phyloP scores from a whole-genome alignment of 2,113 vertebrate genomes.

The Syngnathoides biaculeatus region DNA sequence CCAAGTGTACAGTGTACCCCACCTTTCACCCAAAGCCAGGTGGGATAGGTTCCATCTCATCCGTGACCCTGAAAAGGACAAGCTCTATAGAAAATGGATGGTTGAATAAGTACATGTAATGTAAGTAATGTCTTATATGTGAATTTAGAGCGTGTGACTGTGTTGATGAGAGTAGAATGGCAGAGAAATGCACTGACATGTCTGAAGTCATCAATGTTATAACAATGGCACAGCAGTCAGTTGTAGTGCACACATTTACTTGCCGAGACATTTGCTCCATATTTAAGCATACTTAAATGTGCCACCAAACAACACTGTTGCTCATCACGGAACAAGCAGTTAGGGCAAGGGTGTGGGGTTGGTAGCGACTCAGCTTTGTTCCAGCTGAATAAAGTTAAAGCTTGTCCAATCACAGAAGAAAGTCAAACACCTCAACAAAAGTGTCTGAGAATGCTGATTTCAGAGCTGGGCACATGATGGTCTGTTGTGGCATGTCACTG shows the following conservation, averaged over 20 bases:
- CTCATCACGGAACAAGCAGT: conserved; percentile 64
- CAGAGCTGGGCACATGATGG: conserved; percentile 10
- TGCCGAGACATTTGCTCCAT: conserved; percentile 35
- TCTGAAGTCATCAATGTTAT: neutral
- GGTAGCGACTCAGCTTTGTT: conserved; percentile 54
- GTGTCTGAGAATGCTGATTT: conserved; percentile 9
- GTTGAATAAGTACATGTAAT: no score
- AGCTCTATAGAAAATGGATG: neutral
- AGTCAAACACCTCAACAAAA: conserved; percentile 48
- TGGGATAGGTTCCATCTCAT: neutral
- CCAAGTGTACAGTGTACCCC: neutral
- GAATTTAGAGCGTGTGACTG: neutral
- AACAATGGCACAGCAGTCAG: neutral
- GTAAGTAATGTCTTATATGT: neutral
- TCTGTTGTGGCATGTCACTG: conserved; percentile 36
- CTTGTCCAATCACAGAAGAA: conserved; percentile 38
- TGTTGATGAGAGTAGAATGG: neutral
- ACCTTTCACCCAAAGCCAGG: neutral
- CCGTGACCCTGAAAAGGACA: neutral
- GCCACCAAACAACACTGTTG: conserved; percentile 30
- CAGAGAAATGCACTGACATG: neutral
- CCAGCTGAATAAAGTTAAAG: conserved; percentile 41
- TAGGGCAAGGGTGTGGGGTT: no score
- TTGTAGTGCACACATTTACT: conserved; percentile 8
- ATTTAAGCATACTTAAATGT: conserved; percentile 43